Percentiles rank a stretch among this genome's conserved stretches.
phyloP scores from a whole-genome alignment of 2,797 vertebrate genomes.

The Galagoides demidoff region DNA sequence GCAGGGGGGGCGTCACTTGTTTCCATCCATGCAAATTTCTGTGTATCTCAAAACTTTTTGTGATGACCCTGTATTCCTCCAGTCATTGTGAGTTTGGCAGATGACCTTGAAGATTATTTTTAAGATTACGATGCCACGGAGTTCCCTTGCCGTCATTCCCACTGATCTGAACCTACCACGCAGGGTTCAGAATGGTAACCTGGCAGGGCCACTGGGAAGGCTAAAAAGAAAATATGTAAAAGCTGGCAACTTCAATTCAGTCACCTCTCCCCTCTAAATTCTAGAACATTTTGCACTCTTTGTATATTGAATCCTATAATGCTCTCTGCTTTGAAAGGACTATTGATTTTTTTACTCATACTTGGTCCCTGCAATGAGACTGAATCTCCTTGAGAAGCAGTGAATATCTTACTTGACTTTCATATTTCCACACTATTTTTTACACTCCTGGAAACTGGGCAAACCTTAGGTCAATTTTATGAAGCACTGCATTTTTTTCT shows the following conservation, averaged over 20 bases:
- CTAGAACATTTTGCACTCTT: not conserved
- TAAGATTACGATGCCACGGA: accelerated
- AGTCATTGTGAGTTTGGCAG: not conserved
- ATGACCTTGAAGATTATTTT: not conserved
- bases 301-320: not conserved
- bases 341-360: not conserved
- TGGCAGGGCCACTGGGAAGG: accelerated
- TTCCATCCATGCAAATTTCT: too few species aligned
- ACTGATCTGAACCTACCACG: accelerated
- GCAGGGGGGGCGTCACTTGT: too few species aligned
- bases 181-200: not conserved
- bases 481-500: not conserved
- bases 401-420: not conserved
- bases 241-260: not conserved
- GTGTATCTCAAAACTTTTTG: too few species aligned
- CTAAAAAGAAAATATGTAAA: not conserved
- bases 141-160: not conserved
- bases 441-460: not conserved
- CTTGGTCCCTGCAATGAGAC: not conserved
- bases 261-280: not conserved
- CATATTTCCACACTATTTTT: not conserved
- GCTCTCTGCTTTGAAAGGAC: not conserved
- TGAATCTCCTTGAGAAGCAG: not conserved
- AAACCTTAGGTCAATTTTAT: not conserved
- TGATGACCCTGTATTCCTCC: not conserved